Evolutionary conservation across 2,113 vertebrate genomes (phyloP), one percentile per base, ranked within the genome.

Genomic region (Ceyx melanurus): DNA sequence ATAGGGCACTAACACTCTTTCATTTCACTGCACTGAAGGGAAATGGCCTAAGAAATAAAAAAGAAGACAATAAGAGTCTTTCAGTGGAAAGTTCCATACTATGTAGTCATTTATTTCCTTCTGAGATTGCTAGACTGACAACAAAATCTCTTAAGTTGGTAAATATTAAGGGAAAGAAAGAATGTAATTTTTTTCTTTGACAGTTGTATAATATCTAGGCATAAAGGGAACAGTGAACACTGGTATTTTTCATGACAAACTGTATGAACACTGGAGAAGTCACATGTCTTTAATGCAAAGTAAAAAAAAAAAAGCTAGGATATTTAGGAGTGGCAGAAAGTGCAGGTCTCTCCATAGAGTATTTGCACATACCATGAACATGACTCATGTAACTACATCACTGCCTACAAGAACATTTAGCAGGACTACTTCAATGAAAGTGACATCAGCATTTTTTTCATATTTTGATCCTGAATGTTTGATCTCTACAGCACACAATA

Each of bases 121-220:
- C 84, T 71, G 65, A 84, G 76, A 74, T 86, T 66, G 51, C 37
- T 40, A 75, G 35, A 83, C 87, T 92, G 84, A 89, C 67, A 95
- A 73, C 53, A 85, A 95, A 65, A 83, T 79, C 77, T 93, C 66
- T 77, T 82, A 90, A 93, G 54, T 29, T 89, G 84, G 89, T 96
- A 96, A 95, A 93, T 91, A 95, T 76, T 66, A 86, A 85, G 80
- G 74, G 40, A 92, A 95, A 92, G 33, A 53, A 96, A 94, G 75
- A 89, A 88, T 1, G 26, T 4, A 1, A 29, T 76, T 82, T 88
- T 87, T 93, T 95, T 87, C 76, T 61, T 85, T 92, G 85, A 86
- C 86, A 93, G 37, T 57, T 92, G 66, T 74, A 54, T 86, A 90
- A 81, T 84, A 94, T 48, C 35, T 45, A 88, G 28, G 61, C 42